Conservation (phyloP, 2,113 vertebrate species). For the Lepus europaeus region DNA sequence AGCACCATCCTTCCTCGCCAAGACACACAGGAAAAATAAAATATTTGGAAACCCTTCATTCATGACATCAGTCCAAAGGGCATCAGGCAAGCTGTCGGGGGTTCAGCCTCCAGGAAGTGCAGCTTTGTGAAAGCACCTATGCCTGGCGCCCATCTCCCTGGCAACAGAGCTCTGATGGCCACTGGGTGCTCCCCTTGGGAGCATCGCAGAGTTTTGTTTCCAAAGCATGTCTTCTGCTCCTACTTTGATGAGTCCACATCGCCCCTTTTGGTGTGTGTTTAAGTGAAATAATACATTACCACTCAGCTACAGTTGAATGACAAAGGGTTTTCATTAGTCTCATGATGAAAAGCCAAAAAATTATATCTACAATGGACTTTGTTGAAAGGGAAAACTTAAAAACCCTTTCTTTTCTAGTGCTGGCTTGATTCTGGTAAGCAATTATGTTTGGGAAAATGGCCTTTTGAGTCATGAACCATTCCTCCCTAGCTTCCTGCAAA, state of each 20-base stretch:
- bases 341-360: slow-evolving; percentile 38
- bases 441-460: slow-evolving; percentile 43
- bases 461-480: slow-evolving; percentile 17
- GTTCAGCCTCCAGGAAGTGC: slow-evolving; percentile 77
- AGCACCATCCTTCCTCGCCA: slow-evolving; percentile 4
- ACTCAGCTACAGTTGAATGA: slow-evolving; percentile 55
- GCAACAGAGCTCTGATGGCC: slow-evolving; percentile 66
- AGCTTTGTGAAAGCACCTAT: slow-evolving; percentile 62
- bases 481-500: background rate
- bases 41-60: slow-evolving; percentile 72
- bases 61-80: slow-evolving; percentile 57
- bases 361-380: background rate
- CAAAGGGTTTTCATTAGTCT: slow-evolving; percentile 46
- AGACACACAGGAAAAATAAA: slow-evolving; percentile 53
- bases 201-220: slow-evolving; percentile 73
- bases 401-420: background rate
- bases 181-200: slow-evolving; percentile 54
- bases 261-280: slow-evolving; percentile 52
- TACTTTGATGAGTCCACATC: slow-evolving; percentile 77
- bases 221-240: slow-evolving; percentile 75
- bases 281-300: slow-evolving; percentile 73
- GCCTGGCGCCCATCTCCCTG: slow-evolving; percentile 79
- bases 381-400: slow-evolving; percentile 55
- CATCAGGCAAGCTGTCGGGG: slow-evolving; percentile 76
- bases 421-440: background rate